phyloP scores from a whole-genome alignment of 2,797 vertebrate species.

The Heterohyrax brucei region DNA sequence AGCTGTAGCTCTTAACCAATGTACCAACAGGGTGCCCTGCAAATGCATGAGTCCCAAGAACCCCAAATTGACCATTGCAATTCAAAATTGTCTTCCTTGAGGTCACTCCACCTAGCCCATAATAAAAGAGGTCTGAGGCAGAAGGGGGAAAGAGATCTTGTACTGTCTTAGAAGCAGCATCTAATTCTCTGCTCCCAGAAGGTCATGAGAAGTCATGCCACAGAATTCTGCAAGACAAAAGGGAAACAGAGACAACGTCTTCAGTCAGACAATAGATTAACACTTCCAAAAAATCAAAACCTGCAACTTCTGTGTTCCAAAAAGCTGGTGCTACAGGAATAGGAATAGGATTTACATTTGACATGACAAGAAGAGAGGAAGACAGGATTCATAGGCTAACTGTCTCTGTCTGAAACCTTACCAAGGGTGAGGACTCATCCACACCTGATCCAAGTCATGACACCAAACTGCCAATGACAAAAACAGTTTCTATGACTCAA shows the following conservation, averaged over 20 bases:
- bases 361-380: background rate
- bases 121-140: background rate
- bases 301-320: background rate
- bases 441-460: background rate
- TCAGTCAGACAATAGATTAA: background rate
- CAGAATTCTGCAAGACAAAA: conserved; percentile 38
- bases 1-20: too few species aligned
- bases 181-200: background rate
- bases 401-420: conserved; percentile 14
- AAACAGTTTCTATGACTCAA: conserved; percentile 58
- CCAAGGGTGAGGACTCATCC: background rate
- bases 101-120: conserved; percentile 32
- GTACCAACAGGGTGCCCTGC: too few species aligned
- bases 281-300: conserved; percentile 46
- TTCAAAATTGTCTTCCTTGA: conserved; percentile 51
- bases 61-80: background rate
- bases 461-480: background rate
- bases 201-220: conserved; percentile 14
- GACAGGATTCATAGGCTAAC: background rate
- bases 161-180: conserved; percentile 3
- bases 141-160: background rate
- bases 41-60: background rate
- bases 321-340: background rate
- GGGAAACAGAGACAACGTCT: conserved; percentile 9
- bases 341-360: background rate